Evolutionary conservation across 2,797 vertebrate species (phyloP), one percentile per base, ranked within the genome.

Genomic region (Ispidina picta): DNA sequence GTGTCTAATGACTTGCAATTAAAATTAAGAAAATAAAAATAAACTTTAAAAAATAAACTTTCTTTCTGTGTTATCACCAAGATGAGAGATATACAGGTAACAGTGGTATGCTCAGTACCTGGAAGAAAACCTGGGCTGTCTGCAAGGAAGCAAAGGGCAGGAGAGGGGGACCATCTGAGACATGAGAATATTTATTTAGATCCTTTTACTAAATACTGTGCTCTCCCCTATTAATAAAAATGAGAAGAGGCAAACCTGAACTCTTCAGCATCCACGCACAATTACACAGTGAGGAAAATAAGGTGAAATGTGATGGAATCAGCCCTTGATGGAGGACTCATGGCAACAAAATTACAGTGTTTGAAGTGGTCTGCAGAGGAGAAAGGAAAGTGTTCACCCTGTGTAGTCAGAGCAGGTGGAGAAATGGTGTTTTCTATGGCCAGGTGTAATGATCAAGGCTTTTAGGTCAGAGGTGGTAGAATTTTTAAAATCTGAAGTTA

Each of bases 361-460:
- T 56, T 15, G 26, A 44, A 41, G 52, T 8, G 37, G 29, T 18
- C 28, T 46, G 48, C 31, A 29, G 54, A 66, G 33, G 19, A 54
- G 26, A 49, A 41, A 33, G 44, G 33, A 71, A 12, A 54, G 5
- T 2, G 6, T 49, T 29, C 25, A 33, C 33, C 55, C 22, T 26
- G 1, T 3, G 0, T 1, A 4, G 25, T 17, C 18, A 12, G 11
- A n/a, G 29, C 20, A 29, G 55, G 23, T 12, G 2, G 52, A 94
- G 19, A 35, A 59, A 2, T 0, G 0, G 21, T 1, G 28, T 43
- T 86, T 51, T 5, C n/a, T 56, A 0, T 39, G 55, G 31, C n/a
- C 0, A 0, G 43, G 20, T 43, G 15, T 39, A 14, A 7, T 1
- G 13, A 3, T 12, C 12, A 20, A 22, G n/a, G 37, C 14, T 4